Conservation (phyloP, 30 jellyfish, hydroid and myxozoan genomes). For the Clytia hemisphaerica region DNA sequence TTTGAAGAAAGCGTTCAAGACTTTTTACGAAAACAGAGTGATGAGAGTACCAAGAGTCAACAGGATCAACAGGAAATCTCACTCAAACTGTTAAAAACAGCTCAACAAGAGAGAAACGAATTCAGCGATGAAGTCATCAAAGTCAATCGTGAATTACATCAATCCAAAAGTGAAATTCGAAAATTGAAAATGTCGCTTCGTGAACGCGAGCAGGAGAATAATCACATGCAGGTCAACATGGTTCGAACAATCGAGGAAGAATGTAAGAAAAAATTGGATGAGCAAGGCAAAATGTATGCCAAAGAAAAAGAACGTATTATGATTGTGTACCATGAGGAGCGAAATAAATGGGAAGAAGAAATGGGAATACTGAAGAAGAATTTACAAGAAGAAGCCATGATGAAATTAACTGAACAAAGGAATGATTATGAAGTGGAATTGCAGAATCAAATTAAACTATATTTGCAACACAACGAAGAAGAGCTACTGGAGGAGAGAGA, state of each 20-base stretch:
- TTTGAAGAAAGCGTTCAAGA: constrained; percentile 7
- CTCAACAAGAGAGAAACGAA: constrained; percentile 32
- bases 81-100: constrained; percentile 2
- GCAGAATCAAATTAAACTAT: constrained; percentile 27
- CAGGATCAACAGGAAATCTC: constrained; percentile 4
- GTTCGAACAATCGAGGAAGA: constrained; percentile 58
- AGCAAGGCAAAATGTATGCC: constrained; percentile 25
- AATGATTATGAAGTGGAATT: constrained; percentile 60
- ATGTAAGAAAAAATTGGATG: constrained; percentile 52
- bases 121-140: constrained; percentile 23
- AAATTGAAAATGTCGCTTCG: constrained; percentile 16
- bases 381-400: constrained; percentile 41
- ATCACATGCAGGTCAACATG: constrained; percentile 48
- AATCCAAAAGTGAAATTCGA: constrained; percentile 24
- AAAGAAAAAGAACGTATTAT: constrained; percentile 59
- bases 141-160: constrained; percentile 13
- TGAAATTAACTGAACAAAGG: constrained; percentile 66
- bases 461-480: constrained; percentile 29
- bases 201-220: constrained; percentile 32
- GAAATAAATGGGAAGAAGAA: constrained; percentile 84
- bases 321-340: constrained; percentile 72
- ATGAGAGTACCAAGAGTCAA: not conserved
- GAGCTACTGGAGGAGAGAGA: constrained; percentile 39
- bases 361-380: constrained; percentile 37
- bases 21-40: not conserved